Conservation (phyloP, 2,888 invertebrate species). For the Rhaphigaster nebulosa region DNA sequence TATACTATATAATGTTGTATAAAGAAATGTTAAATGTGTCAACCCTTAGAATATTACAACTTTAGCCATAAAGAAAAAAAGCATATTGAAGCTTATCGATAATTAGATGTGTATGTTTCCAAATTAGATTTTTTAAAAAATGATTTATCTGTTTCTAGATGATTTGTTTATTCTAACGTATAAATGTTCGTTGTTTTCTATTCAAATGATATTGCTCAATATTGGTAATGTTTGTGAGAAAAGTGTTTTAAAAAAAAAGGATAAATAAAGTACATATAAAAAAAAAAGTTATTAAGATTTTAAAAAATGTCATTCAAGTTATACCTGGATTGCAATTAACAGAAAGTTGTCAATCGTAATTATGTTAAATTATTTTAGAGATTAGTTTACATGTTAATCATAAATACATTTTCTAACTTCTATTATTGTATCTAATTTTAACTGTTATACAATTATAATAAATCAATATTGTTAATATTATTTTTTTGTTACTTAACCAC, state of each 20-base stretch:
- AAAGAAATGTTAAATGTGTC: constrained; percentile 47
- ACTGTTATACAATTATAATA: constrained; percentile 36
- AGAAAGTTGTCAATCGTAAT: constrained; percentile 45
- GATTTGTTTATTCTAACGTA: constrained; percentile 52
- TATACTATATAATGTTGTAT: constrained; percentile 32
- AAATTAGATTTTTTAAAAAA: constrained; percentile 38
- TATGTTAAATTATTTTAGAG: constrained; percentile 43
- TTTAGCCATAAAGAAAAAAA: constrained; percentile 49
- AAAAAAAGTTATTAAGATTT: not conserved
- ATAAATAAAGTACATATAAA: not conserved
- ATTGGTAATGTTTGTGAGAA: constrained; percentile 50
- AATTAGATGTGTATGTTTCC: constrained; percentile 44
- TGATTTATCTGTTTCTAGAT: constrained; percentile 49
- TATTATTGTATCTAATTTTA: constrained; percentile 40
- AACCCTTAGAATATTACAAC: constrained; percentile 51
- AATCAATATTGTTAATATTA: constrained; percentile 32
- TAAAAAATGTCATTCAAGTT: not conserved
- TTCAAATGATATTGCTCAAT: constrained; percentile 58
- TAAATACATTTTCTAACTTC: constrained; percentile 19
- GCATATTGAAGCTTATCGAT: constrained; percentile 46
- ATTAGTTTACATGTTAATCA: constrained; percentile 38
- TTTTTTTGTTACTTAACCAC: constrained; percentile 22
- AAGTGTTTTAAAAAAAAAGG: constrained; percentile 19
- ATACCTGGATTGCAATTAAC: constrained; percentile 42
- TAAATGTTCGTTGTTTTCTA: constrained; percentile 50